phyloP scores from a whole-genome alignment of 64 coral and sea anemone genomes.

The Cladopsammia gracilis region DNA sequence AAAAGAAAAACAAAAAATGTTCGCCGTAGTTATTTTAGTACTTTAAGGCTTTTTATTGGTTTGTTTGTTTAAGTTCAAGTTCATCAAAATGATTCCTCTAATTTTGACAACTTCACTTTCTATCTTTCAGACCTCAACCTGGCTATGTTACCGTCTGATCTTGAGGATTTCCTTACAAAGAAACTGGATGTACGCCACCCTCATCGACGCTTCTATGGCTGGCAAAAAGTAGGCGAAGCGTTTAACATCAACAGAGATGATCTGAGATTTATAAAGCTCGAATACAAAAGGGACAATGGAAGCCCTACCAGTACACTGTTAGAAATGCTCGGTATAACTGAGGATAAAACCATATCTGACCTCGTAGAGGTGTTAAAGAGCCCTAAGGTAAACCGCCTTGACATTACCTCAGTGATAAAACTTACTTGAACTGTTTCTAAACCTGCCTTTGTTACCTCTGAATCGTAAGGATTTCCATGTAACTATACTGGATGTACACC shows the following conservation, averaged over 20 bases:
- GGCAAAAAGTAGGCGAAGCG: slow-evolving; percentile 29
- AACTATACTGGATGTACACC: too few species aligned
- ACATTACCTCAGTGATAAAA: background rate
- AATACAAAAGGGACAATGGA: slow-evolving; percentile 37
- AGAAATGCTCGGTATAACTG: background rate
- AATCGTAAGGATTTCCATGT: too few species aligned
- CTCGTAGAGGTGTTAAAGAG: background rate
- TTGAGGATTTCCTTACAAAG: background rate
- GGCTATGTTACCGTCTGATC: slow-evolving; percentile 2
- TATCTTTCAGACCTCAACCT: background rate
- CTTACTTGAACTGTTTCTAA: background rate
- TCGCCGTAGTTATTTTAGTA: too few species aligned
- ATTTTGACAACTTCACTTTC: too few species aligned
- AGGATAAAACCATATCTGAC: background rate
- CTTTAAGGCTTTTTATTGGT: too few species aligned
- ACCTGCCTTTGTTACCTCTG: too few species aligned
- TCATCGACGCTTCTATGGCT: background rate
- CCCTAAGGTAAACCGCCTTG: background rate
- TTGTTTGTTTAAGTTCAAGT: too few species aligned
- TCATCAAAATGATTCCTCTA: too few species aligned
- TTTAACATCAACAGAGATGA: background rate
- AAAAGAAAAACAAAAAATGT: too few species aligned
- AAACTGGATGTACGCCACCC: slow-evolving; percentile 11
- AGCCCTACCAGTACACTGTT: slow-evolving; percentile 26
- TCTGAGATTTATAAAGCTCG: background rate